Percentiles rank a stretch among this genome's conserved stretches.
phyloP scores from a whole-genome alignment of 2,888 invertebrate species.

The Epinotia nisella region DNA sequence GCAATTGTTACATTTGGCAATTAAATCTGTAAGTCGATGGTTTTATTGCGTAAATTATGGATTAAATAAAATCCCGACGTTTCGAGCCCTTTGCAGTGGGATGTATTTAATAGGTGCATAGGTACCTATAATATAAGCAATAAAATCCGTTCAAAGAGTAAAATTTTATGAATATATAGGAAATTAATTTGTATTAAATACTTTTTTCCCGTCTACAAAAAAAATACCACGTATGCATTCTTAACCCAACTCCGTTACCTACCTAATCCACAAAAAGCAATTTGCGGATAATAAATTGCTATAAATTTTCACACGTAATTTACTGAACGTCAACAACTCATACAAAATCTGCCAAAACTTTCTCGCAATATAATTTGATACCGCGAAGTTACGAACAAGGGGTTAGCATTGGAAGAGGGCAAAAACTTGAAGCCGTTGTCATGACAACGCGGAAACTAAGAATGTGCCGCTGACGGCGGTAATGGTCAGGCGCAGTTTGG shows the following conservation, averaged over 20 bases:
- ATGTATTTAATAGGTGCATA: too few species aligned
- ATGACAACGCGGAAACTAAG: constrained; percentile 68
- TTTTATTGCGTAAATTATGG: too few species aligned
- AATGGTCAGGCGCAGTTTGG: constrained; percentile 29
- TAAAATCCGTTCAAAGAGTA: too few species aligned
- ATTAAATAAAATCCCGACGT: too few species aligned
- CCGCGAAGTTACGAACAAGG: constrained; percentile 67
- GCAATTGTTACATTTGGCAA: too few species aligned
- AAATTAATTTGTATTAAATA: too few species aligned
- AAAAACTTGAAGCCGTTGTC: constrained; percentile 66
- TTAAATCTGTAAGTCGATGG: too few species aligned
- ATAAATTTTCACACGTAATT: constrained; percentile 48
- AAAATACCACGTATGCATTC: not conserved
- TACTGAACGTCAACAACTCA: constrained; percentile 55
- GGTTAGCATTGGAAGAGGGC: constrained; percentile 57
- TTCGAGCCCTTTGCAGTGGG: too few species aligned
- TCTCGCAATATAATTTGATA: constrained; percentile 69
- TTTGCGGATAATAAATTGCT: constrained; percentile 43
- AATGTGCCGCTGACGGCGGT: constrained; percentile 52
- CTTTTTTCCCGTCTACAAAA: too few species aligned
- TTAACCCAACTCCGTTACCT: not conserved
- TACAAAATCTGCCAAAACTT: constrained; percentile 62
- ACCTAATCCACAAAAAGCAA: constrained; percentile 33
- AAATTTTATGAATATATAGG: too few species aligned
- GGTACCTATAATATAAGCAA: too few species aligned